Percentiles rank a stretch among this genome's conserved stretches.
Evolutionary conservation across 2,797 vertebrate genomes (phyloP).

Genomic region (Dryobates pubescens): DNA sequence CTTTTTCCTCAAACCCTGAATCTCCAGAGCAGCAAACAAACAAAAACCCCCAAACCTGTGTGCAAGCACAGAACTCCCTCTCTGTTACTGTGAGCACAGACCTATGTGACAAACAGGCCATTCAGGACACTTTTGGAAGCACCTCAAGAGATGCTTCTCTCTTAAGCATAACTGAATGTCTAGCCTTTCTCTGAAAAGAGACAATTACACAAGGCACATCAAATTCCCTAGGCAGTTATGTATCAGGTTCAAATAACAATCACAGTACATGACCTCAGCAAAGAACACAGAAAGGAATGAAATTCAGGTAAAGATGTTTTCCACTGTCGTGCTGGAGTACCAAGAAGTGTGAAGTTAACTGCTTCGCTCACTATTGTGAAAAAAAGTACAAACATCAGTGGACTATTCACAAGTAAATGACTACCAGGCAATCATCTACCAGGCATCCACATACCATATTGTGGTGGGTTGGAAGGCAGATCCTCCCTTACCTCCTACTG

Average conservation of each 20-base stretch:
- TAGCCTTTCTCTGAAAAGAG: neutral
- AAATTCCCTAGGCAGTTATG: neutral
- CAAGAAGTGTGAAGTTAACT: neutral
- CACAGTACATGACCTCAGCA: neutral
- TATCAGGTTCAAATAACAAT: neutral
- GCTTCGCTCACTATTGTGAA: neutral
- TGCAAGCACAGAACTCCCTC: neutral
- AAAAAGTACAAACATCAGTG: neutral
- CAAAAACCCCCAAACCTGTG: neutral
- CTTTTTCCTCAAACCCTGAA: neutral
- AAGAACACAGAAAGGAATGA: neutral
- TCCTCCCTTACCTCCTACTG: too few species aligned
- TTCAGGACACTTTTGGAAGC: neutral
- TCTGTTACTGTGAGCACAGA: fast-evolving
- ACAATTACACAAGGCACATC: neutral
- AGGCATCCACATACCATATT: neutral
- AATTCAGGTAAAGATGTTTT: neutral
- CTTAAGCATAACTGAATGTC: neutral
- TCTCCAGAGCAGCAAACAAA: neutral
- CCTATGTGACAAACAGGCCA: neutral
- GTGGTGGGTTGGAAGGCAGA: too few species aligned
- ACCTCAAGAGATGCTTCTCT: neutral
- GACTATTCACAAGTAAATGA: neutral
- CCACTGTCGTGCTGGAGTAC: too few species aligned
- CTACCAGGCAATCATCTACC: neutral